phyloP scores from a whole-genome alignment of 2,113 vertebrate genomes.

The Andinoacara biseriatus region DNA sequence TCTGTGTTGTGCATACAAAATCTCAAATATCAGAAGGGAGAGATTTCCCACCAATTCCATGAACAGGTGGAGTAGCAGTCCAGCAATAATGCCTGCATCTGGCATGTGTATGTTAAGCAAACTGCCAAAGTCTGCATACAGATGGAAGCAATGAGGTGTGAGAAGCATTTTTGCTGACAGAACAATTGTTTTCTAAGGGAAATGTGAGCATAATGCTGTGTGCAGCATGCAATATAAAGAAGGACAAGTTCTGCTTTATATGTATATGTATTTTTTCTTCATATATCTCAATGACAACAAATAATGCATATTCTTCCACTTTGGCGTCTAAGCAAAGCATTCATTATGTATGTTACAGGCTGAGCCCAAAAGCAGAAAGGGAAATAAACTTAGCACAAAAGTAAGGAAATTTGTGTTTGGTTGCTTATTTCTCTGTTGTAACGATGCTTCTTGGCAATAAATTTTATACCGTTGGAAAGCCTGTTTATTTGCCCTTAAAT shows the following conservation, averaged over 20 bases:
- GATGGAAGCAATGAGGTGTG: conserved; percentile 69
- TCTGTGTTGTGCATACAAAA: not conserved
- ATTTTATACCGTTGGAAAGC: too few relatives aligned
- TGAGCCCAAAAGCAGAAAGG: not conserved
- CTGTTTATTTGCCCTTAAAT: too few relatives aligned
- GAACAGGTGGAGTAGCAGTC: conserved; percentile 60
- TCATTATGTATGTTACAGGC: not conserved
- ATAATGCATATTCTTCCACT: not conserved
- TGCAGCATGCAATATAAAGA: not conserved
- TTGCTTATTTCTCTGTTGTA: too few relatives aligned
- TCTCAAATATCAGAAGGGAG: not conserved
- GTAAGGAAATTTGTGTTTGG: too few relatives aligned
- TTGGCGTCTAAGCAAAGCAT: not conserved
- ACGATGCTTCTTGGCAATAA: too few relatives aligned
- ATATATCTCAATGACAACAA: not conserved
- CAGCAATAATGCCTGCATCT: conserved; percentile 63
- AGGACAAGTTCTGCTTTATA: not conserved
- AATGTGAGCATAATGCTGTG: not conserved
- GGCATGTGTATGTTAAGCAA: conserved; percentile 58
- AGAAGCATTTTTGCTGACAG: conserved; percentile 58
- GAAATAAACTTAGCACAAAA: too few relatives aligned
- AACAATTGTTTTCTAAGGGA: conserved; percentile 24
- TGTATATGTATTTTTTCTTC: not conserved
- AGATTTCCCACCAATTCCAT: conserved; percentile 1
- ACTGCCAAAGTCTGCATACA: conserved; percentile 52